Base-by-base conservation (phyloP, 2,888 invertebrate species). In the Temnothorax ravouxi region DNA sequence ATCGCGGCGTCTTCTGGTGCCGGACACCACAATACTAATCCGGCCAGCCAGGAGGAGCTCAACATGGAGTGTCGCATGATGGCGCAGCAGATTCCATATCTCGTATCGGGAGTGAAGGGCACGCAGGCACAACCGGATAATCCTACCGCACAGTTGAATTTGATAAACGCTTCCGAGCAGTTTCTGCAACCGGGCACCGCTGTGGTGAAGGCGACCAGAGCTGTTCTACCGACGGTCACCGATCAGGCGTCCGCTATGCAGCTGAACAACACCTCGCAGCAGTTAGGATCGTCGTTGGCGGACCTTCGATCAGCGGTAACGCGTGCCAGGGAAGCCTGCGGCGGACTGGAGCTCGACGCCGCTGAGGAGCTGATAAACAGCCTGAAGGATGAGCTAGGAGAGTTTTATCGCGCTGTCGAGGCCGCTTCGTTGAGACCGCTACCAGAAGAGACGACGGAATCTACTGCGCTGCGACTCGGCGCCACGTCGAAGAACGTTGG, bases 1-100 rank as follows among this genome's bases (percentile, higher is more conserved):
- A 97, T 99, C 88, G 97, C 98, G 0, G 98, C 99, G 0, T 97
- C 98, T 0, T 98, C 98, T 89, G 97, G 97, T 90, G 98, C 98
- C 0, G 96, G 96, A 2, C 96, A 96, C 38, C 96, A 98, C 94
- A 98, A 97, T 94, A 96, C 96, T 72, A 98, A 97, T 93, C 93
- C 95, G 13, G 94, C 95, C 3, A 96, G 96, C 41, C 96, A 98
- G 95, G 97, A 98, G 92, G 97, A 97, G 29, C 95, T 99, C 1
- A 94, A 97, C 82, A 96, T 96, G 76, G 97, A 98, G 92, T 98
- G 98, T 93, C 96, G 96, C 77, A 95, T 96, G 15, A 96, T 98
- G 54, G 96, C 97, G 5, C 97, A 98, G 89, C 97, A 97, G 74
- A 97, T 99, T 81, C 98, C 99, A 0, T 96, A 97, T 50, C 95